Percentiles rank a stretch among this genome's conserved stretches.
Conservation (phyloP, 2,888 invertebrate genomes). For the Lumbricus terrestris region DNA sequence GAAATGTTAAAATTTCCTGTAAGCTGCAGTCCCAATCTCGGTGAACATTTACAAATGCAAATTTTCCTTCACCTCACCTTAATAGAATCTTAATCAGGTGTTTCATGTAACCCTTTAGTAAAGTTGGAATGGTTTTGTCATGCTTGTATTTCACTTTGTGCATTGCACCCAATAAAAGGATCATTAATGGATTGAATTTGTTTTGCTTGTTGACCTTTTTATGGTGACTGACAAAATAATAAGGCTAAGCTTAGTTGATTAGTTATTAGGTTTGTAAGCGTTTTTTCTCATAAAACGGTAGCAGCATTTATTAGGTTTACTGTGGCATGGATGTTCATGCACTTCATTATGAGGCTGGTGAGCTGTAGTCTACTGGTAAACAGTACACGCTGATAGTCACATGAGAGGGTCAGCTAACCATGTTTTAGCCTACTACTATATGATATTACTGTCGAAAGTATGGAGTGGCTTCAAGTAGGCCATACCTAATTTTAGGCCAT, state of each 20-base stretch:
- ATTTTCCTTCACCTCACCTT: not conserved
- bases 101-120: not conserved
- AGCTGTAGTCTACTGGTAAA: too few relatives aligned
- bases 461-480: too few relatives aligned
- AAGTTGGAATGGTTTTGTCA: not conserved
- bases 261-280: not conserved
- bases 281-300: not conserved
- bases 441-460: too few relatives aligned
- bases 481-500: too few relatives aligned
- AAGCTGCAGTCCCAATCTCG: not conserved
- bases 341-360: too few relatives aligned
- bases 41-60: not conserved
- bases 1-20: not conserved
- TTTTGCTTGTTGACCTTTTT: not conserved
- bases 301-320: not conserved
- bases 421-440: too few relatives aligned
- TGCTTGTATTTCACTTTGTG: not conserved
- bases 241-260: not conserved
- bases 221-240: slow-evolving; percentile 3
- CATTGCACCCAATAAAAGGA: not conserved
- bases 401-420: too few relatives aligned
- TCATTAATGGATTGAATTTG: not conserved
- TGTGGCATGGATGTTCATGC: not conserved
- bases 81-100: too few relatives aligned
- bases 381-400: too few relatives aligned